Base-by-base conservation (phyloP, 2,888 invertebrate genomes). In the Eupithecia subumbrata region DNA sequence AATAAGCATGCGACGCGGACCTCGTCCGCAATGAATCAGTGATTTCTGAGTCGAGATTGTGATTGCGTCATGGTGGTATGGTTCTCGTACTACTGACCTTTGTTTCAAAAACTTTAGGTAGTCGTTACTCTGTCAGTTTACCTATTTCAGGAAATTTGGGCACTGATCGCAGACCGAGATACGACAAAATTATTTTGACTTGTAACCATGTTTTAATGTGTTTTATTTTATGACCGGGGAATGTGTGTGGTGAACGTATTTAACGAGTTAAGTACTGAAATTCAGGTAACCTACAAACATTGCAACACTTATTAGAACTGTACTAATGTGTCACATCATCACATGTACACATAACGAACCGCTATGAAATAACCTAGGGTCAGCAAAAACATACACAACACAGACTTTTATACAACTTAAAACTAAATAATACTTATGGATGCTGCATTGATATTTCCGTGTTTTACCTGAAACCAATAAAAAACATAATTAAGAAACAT, bases 391-490 rank as follows among this genome's bases (percentile, higher is more conserved):
- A 18, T 22, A 16, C 0, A 2, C n/a, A 18, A 7, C 16, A 18
- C n/a, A 37, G 37, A 37, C 37, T 52, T n/a, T n/a, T n/a, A 56
- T 11, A 56, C 3, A 5, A 22, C 37, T 68, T 71, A 60, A 60
- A 60, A 60, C 2, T 56, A 56, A 52, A 14, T 52, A 56, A 69
- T 64, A 82, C 81, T 81, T 78, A 79, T 68, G 22, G 43, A 64
- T 70, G 48, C 68, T 74, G 30, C 37, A 64, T 63, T 60, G 67
- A 37, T 25, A 22, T 43, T 40, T 48, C 37, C 34, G 74, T 72
- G 84, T 82, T 78, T 87, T 89, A 89, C 87, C 88, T 87, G 88
- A 48, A 87, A 87, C 82, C 60, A 78, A 80, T 30, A 80, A 81
- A 79, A 81, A 80, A 83, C 74, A 74, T 60, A 63, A 76, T 81